Evolutionary conservation across 2,113 vertebrate species (phyloP), one percentile per base, ranked within the genome.

Genomic region (Polypterus senegalus): DNA sequence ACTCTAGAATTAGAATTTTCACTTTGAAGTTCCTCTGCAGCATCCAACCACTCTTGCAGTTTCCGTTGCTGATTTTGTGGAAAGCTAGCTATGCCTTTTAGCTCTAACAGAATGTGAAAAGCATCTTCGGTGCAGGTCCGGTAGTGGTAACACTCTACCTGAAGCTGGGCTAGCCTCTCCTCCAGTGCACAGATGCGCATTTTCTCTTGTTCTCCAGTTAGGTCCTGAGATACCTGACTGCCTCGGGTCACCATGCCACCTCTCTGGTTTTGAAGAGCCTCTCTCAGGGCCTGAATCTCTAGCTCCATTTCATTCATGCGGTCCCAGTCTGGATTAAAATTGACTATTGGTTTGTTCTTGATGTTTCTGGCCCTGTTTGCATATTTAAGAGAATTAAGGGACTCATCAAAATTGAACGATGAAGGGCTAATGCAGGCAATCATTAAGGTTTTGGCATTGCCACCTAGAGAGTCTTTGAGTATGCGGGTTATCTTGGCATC

Each of bases 401-500:
- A 93, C 68, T 94, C 92, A 5, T 89, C 79, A 43, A 92, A 82
- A 67, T 86, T 88, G 55, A 77, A 73, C 62, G 89, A 77, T 3
- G 90, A 92, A 44, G 92, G 92, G 76, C 89, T 95, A 47, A 97
- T 83, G 59, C 93, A 97, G 0, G 90, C 85, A 77, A 97, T 83
- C 87, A 97, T 91, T 61, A 94, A 76, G 0, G 91, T 94, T 67
- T 89, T 92, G 47, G 93, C 86, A n/a, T 82, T 91, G 64, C 92
- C 92, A 69, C 92, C 92, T 58, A 97, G 71, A 0, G 92, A 90
- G 48, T 94, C 93, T 51, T 92, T 91, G 59, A 97, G 84, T 66
- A 97, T 86, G 43, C 90, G 89, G 49, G 93, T 97, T 55, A 97
- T 90, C 81, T 97, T 97, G 66, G 93, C 82, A 69, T 91, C 87